Evolutionary conservation across 2,888 invertebrate genomes (phyloP).

Genomic region (Trichopria drosophilae): DNA sequence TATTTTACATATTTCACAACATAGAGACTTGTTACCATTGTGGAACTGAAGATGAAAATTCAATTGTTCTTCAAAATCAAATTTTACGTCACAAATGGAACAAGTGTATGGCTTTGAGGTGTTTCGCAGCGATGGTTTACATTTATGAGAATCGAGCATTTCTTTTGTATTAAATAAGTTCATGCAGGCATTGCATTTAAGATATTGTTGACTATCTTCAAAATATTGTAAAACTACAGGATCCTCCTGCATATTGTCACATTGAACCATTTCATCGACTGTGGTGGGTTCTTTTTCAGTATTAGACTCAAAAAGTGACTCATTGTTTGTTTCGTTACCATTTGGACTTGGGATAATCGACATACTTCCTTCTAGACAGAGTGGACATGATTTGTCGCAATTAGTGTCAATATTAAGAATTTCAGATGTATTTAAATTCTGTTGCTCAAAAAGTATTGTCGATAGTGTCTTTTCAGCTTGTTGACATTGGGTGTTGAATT

Average conservation of each 20-base stretch:
- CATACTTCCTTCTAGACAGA: constrained; percentile 45
- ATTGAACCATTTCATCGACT: too few relatives aligned
- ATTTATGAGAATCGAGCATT: constrained; percentile 43
- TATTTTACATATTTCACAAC: constrained; percentile 45
- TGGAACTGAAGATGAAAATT: constrained; percentile 47
- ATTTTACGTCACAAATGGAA: constrained; percentile 38
- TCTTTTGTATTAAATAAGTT: constrained; percentile 48
- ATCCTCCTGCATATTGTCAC: too few relatives aligned
- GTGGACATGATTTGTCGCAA: constrained; percentile 39
- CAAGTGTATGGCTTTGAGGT: constrained; percentile 46
- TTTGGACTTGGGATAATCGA: constrained; percentile 19
- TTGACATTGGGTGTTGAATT: constrained; percentile 44
- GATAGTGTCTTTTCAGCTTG: constrained; percentile 43
- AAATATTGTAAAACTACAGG: constrained; percentile 37
- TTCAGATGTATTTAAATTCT: constrained; percentile 27
- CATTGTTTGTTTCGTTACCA: constrained; percentile 39
- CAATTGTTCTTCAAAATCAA: constrained; percentile 45
- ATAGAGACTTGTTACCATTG: constrained; percentile 38
- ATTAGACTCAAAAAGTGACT: constrained; percentile 45
- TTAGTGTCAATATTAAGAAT: background rate
- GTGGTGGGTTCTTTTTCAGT: constrained; percentile 43
- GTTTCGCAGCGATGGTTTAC: constrained; percentile 43
- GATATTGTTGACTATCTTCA: constrained; percentile 40
- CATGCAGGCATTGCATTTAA: constrained; percentile 49
- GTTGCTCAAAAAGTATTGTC: constrained; percentile 38